Conservation (phyloP, 2,113 vertebrate species). For the Myotis davidii region DNA sequence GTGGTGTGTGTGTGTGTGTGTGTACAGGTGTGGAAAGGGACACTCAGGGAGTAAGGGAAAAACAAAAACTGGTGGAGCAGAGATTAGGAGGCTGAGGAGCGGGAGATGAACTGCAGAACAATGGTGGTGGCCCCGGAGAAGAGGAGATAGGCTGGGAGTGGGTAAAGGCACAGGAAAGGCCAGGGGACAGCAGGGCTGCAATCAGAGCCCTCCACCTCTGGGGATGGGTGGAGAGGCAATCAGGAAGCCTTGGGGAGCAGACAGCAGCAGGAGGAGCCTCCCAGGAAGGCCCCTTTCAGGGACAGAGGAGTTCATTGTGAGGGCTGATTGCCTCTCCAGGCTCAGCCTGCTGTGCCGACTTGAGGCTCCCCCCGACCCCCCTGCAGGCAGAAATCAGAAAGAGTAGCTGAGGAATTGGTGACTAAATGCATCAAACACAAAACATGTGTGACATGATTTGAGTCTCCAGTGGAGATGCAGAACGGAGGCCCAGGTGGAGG, state of each 20-base stretch:
- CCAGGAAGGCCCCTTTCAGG: not conserved
- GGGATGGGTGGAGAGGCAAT: slow-evolving; percentile 36
- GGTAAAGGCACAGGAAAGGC: not conserved
- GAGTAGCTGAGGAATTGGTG: not conserved
- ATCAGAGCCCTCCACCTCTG: slow-evolving; percentile 23
- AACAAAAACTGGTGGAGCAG: not conserved
- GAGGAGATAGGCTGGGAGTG: not conserved
- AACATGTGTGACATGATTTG: not conserved
- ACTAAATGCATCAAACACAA: not conserved
- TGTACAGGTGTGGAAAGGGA: not conserved
- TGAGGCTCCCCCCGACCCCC: not conserved
- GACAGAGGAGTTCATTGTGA: not conserved
- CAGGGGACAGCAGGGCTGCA: not conserved
- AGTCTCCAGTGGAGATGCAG: not conserved
- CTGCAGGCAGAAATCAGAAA: not conserved
- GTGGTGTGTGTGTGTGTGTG: too few relatives aligned
- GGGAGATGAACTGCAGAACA: not conserved
- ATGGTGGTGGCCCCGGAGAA: not conserved
- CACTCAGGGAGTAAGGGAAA: not conserved
- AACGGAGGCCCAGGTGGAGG: not conserved
- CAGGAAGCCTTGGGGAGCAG: not conserved
- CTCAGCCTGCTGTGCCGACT: not conserved
- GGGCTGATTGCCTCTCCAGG: slow-evolving; percentile 3
- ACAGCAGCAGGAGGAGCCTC: not conserved
- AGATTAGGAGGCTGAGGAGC: slow-evolving; percentile 41